A percentile compares a stretch with the other conserved stretches of the same genome.
Evolutionary conservation across 1,140 invertebrate genomes (phyloP).

Genomic region (Drosophila setifemur): DNA sequence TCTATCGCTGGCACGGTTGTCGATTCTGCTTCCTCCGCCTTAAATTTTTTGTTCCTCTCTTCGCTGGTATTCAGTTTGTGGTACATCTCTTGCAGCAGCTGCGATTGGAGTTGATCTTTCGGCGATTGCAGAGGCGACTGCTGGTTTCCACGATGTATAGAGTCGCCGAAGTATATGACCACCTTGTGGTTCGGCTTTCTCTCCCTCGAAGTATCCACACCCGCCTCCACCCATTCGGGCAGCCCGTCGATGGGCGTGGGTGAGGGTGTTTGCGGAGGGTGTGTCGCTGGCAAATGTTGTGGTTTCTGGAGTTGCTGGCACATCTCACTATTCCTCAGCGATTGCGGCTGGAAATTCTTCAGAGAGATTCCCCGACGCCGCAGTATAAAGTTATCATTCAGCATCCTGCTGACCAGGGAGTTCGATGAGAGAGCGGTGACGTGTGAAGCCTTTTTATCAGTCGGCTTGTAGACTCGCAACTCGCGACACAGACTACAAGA

Average conservation of each 20-base stretch:
- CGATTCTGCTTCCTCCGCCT: slow-evolving; percentile 2
- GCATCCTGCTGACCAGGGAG: slow-evolving; percentile 67
- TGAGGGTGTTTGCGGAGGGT: slow-evolving; percentile 63
- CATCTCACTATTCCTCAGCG: slow-evolving; percentile 78
- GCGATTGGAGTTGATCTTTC: slow-evolving; percentile 50
- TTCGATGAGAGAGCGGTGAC: slow-evolving; percentile 1
- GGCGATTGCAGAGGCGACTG: slow-evolving; percentile 29
- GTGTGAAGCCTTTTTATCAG: slow-evolving; percentile 53
- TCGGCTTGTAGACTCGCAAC: slow-evolving; percentile 74
- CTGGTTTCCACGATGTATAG: slow-evolving; percentile 82
- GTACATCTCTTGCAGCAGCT: slow-evolving; percentile 72
- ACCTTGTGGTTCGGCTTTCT: slow-evolving; percentile 84
- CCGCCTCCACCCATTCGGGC: slow-evolving; percentile 52
- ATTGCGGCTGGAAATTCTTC: slow-evolving; percentile 78
- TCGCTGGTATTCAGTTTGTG: slow-evolving; percentile 54
- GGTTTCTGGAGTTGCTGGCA: slow-evolving; percentile 48
- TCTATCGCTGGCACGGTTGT: background rate
- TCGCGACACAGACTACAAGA: slow-evolving; percentile 83
- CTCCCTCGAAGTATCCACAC: slow-evolving; percentile 17
- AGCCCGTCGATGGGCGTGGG: slow-evolving; percentile 72
- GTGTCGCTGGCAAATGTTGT: slow-evolving; percentile 46
- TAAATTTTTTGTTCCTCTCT: background rate
- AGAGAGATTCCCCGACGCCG: slow-evolving; percentile 70
- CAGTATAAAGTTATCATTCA: slow-evolving; percentile 83
- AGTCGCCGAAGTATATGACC: slow-evolving; percentile 88